Evolutionary conservation across 1,140 invertebrate genomes (phyloP), one percentile per base, ranked within the genome.

Genomic region (Sycophila sp.): DNA sequence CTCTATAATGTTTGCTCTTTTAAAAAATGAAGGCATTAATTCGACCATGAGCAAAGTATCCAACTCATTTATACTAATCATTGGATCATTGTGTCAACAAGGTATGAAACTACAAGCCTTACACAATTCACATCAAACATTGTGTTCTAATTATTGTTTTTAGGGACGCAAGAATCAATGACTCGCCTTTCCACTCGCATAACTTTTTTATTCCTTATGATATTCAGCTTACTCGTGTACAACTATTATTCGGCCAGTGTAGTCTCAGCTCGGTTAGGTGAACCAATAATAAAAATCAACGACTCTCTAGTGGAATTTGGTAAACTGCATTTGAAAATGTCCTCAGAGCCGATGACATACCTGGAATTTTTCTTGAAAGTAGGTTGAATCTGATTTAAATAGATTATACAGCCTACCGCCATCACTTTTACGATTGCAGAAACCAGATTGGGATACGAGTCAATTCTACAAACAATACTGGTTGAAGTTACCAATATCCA

Each of bases 211-310:
- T 67, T 74, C 19, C 65, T 82, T 7, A 67, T 79, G n/a, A 2
- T 82, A 6, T 80, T 82, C 26, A 78, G 78, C 40, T 76, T 80
- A 47, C 60, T 84, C 15, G 71, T 83, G 30, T 80, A 78, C 15
- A 84, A 85, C 72, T 85, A 83, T 64, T 85, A 84, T 38, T 79
- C 79, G 3, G 81, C 75, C 1, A 78, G 76, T 58, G 76, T 85
- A 32, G 81, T 85, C 6, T 83, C 83, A 0, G 79, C 77, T 8
- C 74, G 81, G 63, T 71, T 83, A 30, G 80, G 78, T 65, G 75
- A 80, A 62, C 82, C 81, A 1, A 72, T 82, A 0, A 74, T 78
- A 1, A 83, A 79, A 76, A 81, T 83, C 69, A 83, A 84, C 13
- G 83, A 85, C 72, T 82, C 81, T 0, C 63, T 85, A 1, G 69